Percentiles rank a stretch among this genome's conserved stretches.
Evolutionary conservation across 53 echinoderm and acorn worm species (phyloP).

Genomic region (Astropecten irregularis): DNA sequence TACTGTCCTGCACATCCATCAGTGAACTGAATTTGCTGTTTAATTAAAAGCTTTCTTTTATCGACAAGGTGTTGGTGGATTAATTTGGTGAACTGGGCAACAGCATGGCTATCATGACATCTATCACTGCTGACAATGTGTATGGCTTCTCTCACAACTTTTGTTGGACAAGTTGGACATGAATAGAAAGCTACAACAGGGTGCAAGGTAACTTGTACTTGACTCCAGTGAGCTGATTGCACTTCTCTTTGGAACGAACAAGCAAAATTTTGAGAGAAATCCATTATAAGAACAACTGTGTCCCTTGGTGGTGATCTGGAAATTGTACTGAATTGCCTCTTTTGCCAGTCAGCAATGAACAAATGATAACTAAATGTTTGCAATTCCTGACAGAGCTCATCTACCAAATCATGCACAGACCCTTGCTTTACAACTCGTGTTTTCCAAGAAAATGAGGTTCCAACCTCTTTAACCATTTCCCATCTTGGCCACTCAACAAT

Average conservation of each 20-base stretch:
- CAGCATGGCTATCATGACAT: slow-evolving; percentile 13
- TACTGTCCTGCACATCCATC: slow-evolving; percentile 52
- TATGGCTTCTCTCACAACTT: slow-evolving; percentile 8
- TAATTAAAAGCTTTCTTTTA: background rate
- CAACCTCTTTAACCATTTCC: no score
- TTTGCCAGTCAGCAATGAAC: slow-evolving; percentile 16
- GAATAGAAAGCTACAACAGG: slow-evolving; percentile 30
- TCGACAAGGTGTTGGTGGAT: background rate
- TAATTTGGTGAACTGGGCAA: background rate
- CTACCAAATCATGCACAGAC: no score
- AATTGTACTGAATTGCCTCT: slow-evolving; percentile 3
- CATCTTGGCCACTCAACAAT: no score
- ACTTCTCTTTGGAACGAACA: slow-evolving; percentile 20
- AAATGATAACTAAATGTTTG: background rate
- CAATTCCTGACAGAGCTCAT: no score
- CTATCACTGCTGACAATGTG: slow-evolving; percentile 9
- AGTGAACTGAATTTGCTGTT: slow-evolving; percentile 11
- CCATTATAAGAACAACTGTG: no score
- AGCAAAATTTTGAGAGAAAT: slow-evolving; percentile 14
- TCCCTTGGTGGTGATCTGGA: no score
- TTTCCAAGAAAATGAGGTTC: background rate
- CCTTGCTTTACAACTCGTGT: background rate
- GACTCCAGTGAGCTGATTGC: slow-evolving; percentile 31
- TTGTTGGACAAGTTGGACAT: slow-evolving; percentile 7
- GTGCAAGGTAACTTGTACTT: slow-evolving; percentile 6